Base-by-base conservation (phyloP, 2,888 invertebrate genomes). In the Chrysina gloriosa region DNA sequence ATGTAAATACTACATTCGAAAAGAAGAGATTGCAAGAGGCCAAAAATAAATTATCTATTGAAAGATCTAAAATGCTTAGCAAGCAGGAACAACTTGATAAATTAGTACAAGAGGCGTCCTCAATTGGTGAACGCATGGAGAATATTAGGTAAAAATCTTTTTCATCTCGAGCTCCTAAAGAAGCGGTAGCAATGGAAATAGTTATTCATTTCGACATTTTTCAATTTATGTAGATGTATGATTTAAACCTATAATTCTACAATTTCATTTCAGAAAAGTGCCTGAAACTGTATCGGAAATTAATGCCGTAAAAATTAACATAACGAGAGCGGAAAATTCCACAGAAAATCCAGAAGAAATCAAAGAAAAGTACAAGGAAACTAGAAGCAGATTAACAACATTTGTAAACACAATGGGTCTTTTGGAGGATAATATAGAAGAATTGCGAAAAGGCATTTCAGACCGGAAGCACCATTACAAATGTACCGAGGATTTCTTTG, bases 71-170 rank as follows among this genome's bases (percentile, higher is more conserved):
- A 5, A 73, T 85, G 4, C 76, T 83, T 45, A 83, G 85, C 16
- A 85, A 87, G 72, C 82, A 84, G 72, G 75, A 75, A 58, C 82
- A 83, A 68, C 73, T 88, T 16, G 73, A 80, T 25, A 80, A 82
- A 11, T 81, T 85, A 19, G 81, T 82, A 21, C 77, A 77, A 23
- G 82, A 84, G 56, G 89, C 89, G 0, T 77, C 80, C 47, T 77
- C 74, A 34, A 75, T 85, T 9, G 87, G 88, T 27, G 79, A 84
- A 0, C 81, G 88, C 72, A 80, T 87, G 3, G 77, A 84, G 0
- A 83, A 85, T 4, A 81, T 85, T 0, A 85, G 87, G 88, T 88
- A 75, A 68, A 16, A 39, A 31, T 42, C 11, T 0, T 54, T 19
- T 2, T 14, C 19, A 42, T 42, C 2, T 0, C 7, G 1, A 19